These are phyloP conservation scores for Euschistus heros DNA, from an alignment of 1,140 invertebrate genomes.

Conservation along the genomic window DNA sequence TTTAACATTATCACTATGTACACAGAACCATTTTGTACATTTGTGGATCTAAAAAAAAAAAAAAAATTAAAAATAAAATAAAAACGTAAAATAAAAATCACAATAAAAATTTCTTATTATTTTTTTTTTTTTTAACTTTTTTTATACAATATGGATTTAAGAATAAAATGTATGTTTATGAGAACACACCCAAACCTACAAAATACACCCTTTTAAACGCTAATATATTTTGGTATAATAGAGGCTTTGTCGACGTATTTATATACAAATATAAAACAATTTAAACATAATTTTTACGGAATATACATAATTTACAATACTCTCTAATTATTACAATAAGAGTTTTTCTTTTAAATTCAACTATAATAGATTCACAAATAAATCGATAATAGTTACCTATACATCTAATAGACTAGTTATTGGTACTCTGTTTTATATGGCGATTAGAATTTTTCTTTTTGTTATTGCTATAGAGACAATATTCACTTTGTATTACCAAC, in stretches of 20 bases:
- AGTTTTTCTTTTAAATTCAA: no score
- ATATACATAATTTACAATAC: constrained; percentile 14
- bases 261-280: constrained; percentile 12
- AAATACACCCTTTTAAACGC: neutral
- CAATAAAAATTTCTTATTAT: neutral
- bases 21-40: constrained; percentile 12
- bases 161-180: constrained; percentile 1
- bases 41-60: neutral
- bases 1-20: constrained; percentile 11
- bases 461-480: neutral
- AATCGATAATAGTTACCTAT: neutral
- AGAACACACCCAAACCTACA: constrained; percentile 8
- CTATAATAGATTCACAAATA: no score
- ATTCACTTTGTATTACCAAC: neutral
- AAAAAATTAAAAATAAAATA: neutral
- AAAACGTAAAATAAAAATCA: constrained; percentile 2
- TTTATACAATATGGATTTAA: neutral
- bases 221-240: neutral
- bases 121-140: no score
- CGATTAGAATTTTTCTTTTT: neutral
- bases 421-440: neutral
- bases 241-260: neutral
- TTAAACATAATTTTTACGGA: neutral
- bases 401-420: constrained; percentile 10
- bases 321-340: neutral